These are phyloP conservation scores for Chymomyza caudatula DNA, from an alignment of 2,888 invertebrate species.

Conservation along the genomic window DNA sequence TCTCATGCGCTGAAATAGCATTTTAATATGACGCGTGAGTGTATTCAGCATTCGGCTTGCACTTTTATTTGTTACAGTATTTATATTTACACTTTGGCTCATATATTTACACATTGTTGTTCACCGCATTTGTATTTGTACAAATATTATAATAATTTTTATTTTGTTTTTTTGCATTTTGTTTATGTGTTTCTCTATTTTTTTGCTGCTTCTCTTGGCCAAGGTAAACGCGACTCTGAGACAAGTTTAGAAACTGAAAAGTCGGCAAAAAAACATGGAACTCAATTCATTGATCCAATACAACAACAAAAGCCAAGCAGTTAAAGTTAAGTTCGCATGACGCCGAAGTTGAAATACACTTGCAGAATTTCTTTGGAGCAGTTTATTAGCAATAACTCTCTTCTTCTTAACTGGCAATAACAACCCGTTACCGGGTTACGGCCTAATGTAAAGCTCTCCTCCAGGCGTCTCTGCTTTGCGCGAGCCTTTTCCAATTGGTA, in stretches of 20 bases:
- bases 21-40: not conserved
- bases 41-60: not conserved
- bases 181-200: constrained; percentile 1
- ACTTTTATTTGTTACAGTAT: not conserved
- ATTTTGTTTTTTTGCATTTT: constrained; percentile 11
- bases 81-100: not conserved
- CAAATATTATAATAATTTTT: constrained; percentile 16
- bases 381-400: too few species aligned
- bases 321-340: not conserved
- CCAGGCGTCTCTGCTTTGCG: too few species aligned
- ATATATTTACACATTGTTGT: not conserved
- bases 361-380: too few species aligned
- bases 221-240: constrained; percentile 43
- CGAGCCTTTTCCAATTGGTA: too few species aligned
- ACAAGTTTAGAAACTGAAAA: not conserved
- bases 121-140: not conserved
- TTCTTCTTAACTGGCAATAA: too few species aligned
- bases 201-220: constrained; percentile 43
- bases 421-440: too few species aligned
- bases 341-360: not conserved
- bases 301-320: not conserved
- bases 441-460: too few species aligned
- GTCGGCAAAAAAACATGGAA: not conserved
- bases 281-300: not conserved
- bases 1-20: not conserved